Evolutionary conservation across 2,888 invertebrate species (phyloP).

Genomic region (Gnatocerus cornutus): DNA sequence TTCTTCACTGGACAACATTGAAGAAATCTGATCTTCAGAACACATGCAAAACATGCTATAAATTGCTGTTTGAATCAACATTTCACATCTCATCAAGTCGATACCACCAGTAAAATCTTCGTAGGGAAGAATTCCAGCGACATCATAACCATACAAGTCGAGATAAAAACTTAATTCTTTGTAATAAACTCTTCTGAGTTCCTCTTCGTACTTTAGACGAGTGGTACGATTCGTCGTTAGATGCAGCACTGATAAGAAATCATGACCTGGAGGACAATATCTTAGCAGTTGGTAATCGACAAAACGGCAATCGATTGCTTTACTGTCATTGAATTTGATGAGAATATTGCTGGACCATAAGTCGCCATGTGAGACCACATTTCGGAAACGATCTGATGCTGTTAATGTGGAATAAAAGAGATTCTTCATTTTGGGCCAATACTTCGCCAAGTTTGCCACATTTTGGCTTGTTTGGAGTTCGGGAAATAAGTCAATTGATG

Average conservation of each 20-base stretch:
- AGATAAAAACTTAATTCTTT: not conserved
- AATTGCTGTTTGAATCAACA: constrained; percentile 8
- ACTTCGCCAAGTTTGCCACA: not conserved
- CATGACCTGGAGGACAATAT: constrained; percentile 28
- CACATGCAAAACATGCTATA: constrained; percentile 11
- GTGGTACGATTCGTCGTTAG: constrained; percentile 1
- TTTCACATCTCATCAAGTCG: constrained; percentile 8
- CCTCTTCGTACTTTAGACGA: constrained; percentile 11
- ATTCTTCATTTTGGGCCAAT: constrained; percentile 26
- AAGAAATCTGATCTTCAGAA: not conserved
- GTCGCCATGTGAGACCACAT: constrained; percentile 66
- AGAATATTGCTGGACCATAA: constrained; percentile 61
- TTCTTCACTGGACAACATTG: not conserved
- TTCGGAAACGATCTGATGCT: constrained; percentile 66
- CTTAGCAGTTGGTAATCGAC: constrained; percentile 16
- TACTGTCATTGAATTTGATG: not conserved
- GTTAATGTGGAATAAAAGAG: constrained; percentile 62
- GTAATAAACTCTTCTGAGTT: constrained; percentile 1
- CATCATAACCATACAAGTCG: not conserved
- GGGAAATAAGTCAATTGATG: constrained; percentile 48
- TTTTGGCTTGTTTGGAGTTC: constrained; percentile 46
- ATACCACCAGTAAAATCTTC: constrained; percentile 12
- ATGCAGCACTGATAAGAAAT: constrained; percentile 15
- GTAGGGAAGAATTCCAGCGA: not conserved
- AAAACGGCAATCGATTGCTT: constrained; percentile 14